Percentiles rank a stretch among this genome's conserved stretches.
These are phyloP conservation scores for Narcine bancroftii DNA, from an alignment of 2,113 vertebrate genomes.

Conservation along the genomic window DNA sequence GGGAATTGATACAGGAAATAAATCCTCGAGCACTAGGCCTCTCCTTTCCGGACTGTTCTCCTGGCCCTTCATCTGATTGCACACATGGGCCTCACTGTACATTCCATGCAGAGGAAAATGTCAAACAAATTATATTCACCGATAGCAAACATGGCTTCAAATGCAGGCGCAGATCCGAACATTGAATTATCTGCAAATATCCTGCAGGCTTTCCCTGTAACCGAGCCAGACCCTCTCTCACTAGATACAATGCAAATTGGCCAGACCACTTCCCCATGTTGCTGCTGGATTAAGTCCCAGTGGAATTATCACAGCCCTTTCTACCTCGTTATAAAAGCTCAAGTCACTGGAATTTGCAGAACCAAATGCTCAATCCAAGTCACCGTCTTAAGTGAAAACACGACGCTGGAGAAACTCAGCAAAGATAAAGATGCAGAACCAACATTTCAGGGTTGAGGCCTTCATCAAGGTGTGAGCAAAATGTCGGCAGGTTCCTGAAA, in stretches of 20 bases:
- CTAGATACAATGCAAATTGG: too few species aligned
- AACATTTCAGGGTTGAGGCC: too few species aligned
- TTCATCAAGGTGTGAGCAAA: too few species aligned
- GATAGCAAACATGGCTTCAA: neutral
- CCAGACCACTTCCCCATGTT: neutral
- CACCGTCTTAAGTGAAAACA: too few species aligned
- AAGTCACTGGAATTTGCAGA: too few species aligned
- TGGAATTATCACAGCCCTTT: neutral
- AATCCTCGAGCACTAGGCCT: neutral
- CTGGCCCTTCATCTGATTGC: neutral
- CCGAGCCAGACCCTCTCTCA: neutral
- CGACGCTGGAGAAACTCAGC: too few species aligned
- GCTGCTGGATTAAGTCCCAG: neutral
- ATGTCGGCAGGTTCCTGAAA: too few species aligned
- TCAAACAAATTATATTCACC: neutral
- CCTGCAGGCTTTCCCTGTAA: neutral
- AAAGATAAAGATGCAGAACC: too few species aligned
- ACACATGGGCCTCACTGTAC: neutral
- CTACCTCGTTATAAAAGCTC: too few species aligned
- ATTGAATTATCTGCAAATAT: neutral
- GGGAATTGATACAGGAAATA: neutral
- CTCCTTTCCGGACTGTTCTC: neutral
- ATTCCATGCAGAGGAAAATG: neutral
- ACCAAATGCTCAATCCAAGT: too few species aligned
- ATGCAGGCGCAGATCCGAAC: neutral